These are phyloP conservation scores for Ryuthela nishihirai DNA, from an alignment of 2,888 invertebrate species.

Conservation along the genomic window DNA sequence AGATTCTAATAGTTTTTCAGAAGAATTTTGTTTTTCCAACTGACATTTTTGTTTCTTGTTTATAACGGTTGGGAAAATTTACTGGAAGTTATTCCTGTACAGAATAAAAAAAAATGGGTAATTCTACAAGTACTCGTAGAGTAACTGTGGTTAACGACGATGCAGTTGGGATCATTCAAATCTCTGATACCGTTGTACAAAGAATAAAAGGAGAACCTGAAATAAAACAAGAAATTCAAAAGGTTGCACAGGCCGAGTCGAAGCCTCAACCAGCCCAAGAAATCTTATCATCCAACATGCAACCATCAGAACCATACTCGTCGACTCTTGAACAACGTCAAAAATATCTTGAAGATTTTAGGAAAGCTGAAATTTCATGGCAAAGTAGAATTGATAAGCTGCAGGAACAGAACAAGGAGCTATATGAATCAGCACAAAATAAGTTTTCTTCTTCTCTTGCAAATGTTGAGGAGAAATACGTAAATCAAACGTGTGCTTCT, in stretches of 20 bases:
- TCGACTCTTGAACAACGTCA: constrained; percentile 27
- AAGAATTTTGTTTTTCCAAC: no score
- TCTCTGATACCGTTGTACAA: constrained; percentile 37
- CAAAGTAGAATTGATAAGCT: constrained; percentile 25
- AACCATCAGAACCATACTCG: constrained; percentile 16
- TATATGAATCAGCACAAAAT: constrained; percentile 26
- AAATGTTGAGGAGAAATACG: constrained; percentile 33
- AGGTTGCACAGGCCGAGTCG: not conserved
- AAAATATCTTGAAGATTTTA: constrained; percentile 33
- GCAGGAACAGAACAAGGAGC: constrained; percentile 31
- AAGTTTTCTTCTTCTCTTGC: constrained; percentile 23
- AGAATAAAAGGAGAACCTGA: constrained; percentile 26
- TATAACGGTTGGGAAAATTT: no score
- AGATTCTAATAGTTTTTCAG: no score
- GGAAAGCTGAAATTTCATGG: constrained; percentile 32
- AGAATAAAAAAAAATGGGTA: constrained; percentile 25
- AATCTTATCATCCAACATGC: not conserved
- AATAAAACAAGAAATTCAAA: constrained; percentile 20
- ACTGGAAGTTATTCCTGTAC: no score
- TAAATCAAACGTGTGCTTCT: constrained; percentile 32
- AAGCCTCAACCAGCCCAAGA: not conserved
- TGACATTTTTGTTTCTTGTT: no score
- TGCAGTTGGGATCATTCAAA: constrained; percentile 32
- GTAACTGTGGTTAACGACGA: constrained; percentile 41
- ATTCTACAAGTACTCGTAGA: constrained; percentile 32